Percentiles rank a stretch among this genome's conserved stretches.
These are phyloP conservation scores for Drosophila sproati DNA, from an alignment of 1,140 invertebrate species.

Conservation along the genomic window DNA sequence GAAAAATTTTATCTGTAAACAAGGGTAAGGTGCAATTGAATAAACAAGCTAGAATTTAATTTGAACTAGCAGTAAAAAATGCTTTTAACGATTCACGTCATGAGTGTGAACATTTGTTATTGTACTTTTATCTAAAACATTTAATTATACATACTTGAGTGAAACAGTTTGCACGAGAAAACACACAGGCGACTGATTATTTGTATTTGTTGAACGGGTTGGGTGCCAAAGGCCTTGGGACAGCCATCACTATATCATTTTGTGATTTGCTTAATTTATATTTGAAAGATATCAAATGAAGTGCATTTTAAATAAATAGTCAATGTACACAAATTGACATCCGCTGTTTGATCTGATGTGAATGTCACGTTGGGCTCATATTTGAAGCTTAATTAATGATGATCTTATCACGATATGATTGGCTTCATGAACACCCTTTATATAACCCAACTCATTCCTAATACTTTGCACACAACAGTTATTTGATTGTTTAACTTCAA, in stretches of 20 bases:
- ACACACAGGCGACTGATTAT: conserved; percentile 51
- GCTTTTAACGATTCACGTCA: conserved; percentile 33
- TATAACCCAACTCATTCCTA: neutral
- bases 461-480: neutral
- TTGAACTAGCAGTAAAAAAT: conserved; percentile 1
- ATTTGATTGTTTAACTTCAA: conserved; percentile 21
- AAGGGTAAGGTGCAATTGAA: neutral
- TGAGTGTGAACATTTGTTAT: conserved; percentile 28
- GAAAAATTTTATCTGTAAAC: neutral
- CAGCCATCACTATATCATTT: conserved; percentile 5
- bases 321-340: conserved; percentile 40
- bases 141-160: conserved; percentile 31
- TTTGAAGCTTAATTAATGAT: conserved; percentile 9
- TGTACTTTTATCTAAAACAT: conserved; percentile 42
- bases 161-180: conserved; percentile 65
- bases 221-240: neutral
- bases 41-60: neutral
- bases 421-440: conserved; percentile 2
- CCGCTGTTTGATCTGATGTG: conserved; percentile 1
- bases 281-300: conserved; percentile 48
- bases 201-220: conserved; percentile 17
- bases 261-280: conserved; percentile 55
- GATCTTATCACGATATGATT: conserved; percentile 16
- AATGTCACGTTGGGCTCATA: neutral
- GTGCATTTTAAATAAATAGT: conserved; percentile 54